Conservation (phyloP, 2,888 invertebrate genomes). For the Eutolmus rufibarbis region DNA sequence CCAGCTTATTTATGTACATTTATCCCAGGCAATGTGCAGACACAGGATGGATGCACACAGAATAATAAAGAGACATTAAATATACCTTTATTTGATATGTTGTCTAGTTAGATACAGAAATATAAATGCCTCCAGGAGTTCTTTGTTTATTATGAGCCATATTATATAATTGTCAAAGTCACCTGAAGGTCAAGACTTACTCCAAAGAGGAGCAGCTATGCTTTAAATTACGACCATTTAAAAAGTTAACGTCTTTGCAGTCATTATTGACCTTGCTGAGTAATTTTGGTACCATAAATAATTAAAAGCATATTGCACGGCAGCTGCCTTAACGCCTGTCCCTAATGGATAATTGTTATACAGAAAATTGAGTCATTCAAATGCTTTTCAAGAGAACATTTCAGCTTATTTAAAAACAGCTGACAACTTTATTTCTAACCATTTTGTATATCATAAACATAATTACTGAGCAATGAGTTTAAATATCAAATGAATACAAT, state of each 20-base stretch:
- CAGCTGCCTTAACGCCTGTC: too few species aligned
- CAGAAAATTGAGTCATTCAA: neutral
- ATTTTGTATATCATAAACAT: neutral
- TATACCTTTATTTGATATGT: neutral
- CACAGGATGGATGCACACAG: neutral
- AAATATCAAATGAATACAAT: neutral
- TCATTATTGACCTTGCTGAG: neutral
- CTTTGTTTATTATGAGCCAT: neutral
- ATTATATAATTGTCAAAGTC: neutral
- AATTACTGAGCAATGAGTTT: neutral
- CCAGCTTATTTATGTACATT: neutral
- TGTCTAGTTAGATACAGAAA: neutral
- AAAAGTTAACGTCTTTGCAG: neutral
- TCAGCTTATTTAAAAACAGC: neutral
- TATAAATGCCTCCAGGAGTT: neutral
- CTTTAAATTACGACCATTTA: neutral
- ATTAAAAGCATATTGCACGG: neutral
- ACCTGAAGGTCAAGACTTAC: neutral
- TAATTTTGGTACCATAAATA: neutral
- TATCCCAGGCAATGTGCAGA: neutral
- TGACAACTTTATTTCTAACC: neutral
- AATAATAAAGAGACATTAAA: neutral
- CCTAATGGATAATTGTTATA: neutral
- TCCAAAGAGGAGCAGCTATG: neutral
- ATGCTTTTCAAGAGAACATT: neutral